These are phyloP conservation scores for Limulus polyphemus DNA, from an alignment of 2,888 invertebrate species.

Conservation along the genomic window DNA sequence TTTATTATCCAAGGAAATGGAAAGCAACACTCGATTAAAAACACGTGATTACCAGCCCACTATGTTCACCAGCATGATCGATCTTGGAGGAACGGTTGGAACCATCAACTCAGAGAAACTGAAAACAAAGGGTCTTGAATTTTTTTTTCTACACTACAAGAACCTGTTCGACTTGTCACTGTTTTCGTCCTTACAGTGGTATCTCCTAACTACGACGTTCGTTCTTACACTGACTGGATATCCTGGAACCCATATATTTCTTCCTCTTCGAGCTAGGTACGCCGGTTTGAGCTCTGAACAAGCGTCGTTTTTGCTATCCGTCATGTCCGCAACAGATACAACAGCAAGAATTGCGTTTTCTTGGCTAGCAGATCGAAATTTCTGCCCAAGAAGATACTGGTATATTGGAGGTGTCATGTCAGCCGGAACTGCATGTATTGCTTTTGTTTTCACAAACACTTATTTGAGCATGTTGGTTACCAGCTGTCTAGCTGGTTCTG, in stretches of 20 bases:
- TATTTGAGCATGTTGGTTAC: conserved; percentile 13
- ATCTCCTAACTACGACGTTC: too few relatives aligned
- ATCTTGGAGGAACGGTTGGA: too few relatives aligned
- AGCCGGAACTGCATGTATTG: conserved; percentile 19
- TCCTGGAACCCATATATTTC: conserved; percentile 21
- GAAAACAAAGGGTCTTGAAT: too few relatives aligned
- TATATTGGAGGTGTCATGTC: conserved; percentile 21
- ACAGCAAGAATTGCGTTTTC: conserved; percentile 19
- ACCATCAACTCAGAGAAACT: too few relatives aligned
- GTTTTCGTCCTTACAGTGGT: too few relatives aligned
- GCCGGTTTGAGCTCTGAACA: conserved; percentile 19
- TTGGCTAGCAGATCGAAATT: conserved; percentile 22
- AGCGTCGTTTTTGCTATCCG: conserved; percentile 18
- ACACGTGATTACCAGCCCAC: too few relatives aligned
- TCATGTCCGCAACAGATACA: conserved; percentile 20
- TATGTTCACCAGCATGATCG: too few relatives aligned
- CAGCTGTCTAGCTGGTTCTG: conserved; percentile 19
- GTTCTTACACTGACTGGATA: conserved; percentile 5
- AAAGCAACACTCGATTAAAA: too few relatives aligned
- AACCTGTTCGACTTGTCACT: too few relatives aligned
- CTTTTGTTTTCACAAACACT: conserved; percentile 14
- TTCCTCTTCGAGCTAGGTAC: conserved; percentile 17
- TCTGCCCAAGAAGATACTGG: conserved; percentile 20
- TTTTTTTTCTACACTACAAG: too few relatives aligned
- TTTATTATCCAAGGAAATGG: too few relatives aligned